Conservation (phyloP, 2,888 invertebrate genomes). For the Didymodactylos carnosus region DNA sequence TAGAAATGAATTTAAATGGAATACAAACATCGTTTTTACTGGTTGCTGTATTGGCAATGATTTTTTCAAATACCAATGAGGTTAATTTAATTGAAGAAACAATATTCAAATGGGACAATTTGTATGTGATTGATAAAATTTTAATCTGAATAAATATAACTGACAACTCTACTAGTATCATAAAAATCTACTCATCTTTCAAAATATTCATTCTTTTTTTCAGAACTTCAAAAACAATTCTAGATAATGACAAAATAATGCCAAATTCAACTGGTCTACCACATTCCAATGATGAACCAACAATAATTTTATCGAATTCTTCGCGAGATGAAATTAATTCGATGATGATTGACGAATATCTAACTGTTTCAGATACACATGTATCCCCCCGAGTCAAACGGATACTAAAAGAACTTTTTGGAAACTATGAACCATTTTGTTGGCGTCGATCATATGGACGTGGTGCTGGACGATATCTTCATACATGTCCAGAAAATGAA, state of each 20-base stretch:
- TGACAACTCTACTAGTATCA: no score
- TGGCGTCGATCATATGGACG: conserved; percentile 8
- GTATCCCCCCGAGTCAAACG: background rate
- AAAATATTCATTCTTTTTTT: background rate
- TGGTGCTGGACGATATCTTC: background rate
- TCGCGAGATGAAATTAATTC: background rate
- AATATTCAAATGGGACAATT: background rate
- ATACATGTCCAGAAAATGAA: background rate
- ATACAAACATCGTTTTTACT: no score
- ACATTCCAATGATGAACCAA: no score
- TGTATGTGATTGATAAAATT: background rate
- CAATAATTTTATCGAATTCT: background rate
- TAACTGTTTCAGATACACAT: background rate
- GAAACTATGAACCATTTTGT: background rate
- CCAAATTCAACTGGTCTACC: no score
- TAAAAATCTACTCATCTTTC: background rate
- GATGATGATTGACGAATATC: no score
- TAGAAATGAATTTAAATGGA: no score
- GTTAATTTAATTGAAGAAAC: background rate
- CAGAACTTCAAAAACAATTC: background rate
- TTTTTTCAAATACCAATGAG: no score
- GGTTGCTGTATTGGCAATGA: no score
- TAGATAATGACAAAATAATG: background rate
- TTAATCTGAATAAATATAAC: background rate
- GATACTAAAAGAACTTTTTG: background rate